A percentile compares a stretch with the other conserved stretches of the same genome.
These are phyloP conservation scores for Platichthys flesus DNA, from an alignment of 2,113 vertebrate genomes.

Conservation along the genomic window DNA sequence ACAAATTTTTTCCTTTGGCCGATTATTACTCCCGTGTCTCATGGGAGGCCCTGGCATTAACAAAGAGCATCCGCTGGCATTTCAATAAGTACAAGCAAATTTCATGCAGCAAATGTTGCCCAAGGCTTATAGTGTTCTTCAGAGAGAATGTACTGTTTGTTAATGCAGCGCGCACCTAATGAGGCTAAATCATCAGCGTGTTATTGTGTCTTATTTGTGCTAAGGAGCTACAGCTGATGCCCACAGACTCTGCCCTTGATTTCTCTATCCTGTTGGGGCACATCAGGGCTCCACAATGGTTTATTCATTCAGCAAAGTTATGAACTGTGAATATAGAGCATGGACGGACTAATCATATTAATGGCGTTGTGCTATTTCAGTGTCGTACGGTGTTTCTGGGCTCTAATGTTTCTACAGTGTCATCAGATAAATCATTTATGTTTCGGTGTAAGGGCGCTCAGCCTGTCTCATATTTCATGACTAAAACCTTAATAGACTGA, in stretches of 20 bases:
- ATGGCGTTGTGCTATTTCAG: constrained; percentile 34
- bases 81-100: constrained; percentile 59
- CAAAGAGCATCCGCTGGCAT: constrained; percentile 57
- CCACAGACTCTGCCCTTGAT: constrained; percentile 53
- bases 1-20: constrained; percentile 20
- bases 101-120: constrained; percentile 55
- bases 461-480: constrained; percentile 46
- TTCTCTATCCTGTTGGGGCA: constrained; percentile 48
- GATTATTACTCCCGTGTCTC: constrained; percentile 29
- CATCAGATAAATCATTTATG: constrained; percentile 40
- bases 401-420: neutral
- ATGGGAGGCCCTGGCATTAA: constrained; percentile 57
- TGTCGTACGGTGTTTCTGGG: constrained; percentile 7
- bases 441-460: neutral
- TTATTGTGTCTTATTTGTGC: constrained; percentile 48
- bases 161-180: constrained; percentile 56
- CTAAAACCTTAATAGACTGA: constrained; percentile 6
- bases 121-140: constrained; percentile 55
- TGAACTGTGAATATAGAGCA: constrained; percentile 50
- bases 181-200: constrained; percentile 43
- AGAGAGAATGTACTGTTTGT: constrained; percentile 53
- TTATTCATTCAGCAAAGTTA: constrained; percentile 52
- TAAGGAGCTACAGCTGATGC: constrained; percentile 45
- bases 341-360: constrained; percentile 58
- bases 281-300: constrained; percentile 41